phyloP scores from a whole-genome alignment of 2,797 vertebrate genomes.

The Epinephelus coioides region DNA sequence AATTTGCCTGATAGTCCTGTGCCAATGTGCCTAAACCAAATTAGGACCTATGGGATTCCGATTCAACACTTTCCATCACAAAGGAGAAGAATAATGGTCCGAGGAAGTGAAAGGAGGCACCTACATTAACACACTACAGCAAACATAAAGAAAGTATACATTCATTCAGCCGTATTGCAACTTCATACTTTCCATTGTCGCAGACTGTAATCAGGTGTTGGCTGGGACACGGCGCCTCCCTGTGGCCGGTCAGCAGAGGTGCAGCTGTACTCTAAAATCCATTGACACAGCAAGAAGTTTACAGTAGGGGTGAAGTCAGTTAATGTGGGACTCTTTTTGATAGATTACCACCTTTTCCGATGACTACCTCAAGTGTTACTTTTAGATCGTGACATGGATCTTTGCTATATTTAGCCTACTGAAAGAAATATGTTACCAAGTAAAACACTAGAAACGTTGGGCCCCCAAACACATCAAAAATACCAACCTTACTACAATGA shows the following conservation, averaged over 20 bases:
- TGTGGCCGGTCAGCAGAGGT: slow-evolving; percentile 1
- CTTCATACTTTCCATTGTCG: not conserved
- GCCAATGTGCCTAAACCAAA: not conserved
- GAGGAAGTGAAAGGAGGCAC: not conserved
- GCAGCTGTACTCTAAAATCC: not conserved
- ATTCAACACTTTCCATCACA: not conserved
- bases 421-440: too few species aligned
- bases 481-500: too few species aligned
- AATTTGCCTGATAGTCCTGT: too few species aligned
- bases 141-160: not conserved
- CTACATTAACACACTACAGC: not conserved
- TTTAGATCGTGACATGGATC: too few species aligned
- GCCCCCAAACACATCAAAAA: too few species aligned
- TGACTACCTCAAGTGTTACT: too few species aligned
- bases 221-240: slow-evolving; percentile 28
- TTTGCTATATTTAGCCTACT: too few species aligned
- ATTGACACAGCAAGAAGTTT: not conserved
- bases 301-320: too few species aligned
- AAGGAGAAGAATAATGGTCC: too few species aligned
- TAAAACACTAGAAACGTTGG: too few species aligned
- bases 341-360: too few species aligned
- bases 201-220: not conserved
- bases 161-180: not conserved
- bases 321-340: too few species aligned
- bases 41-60: not conserved